Conservation (phyloP, 1,140 invertebrate species). For the Fopius arisanus region DNA sequence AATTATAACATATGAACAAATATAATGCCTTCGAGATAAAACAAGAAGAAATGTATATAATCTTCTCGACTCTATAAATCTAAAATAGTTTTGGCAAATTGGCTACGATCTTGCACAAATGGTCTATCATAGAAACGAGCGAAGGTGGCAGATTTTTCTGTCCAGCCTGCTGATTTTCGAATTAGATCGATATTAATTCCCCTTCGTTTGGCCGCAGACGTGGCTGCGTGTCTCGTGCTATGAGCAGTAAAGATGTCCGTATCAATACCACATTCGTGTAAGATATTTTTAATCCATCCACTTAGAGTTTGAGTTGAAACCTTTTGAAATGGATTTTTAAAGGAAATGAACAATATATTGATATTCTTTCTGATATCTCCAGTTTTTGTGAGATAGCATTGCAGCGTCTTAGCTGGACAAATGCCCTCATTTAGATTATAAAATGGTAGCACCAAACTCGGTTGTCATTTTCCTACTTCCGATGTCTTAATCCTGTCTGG, state of each 20-base stretch:
- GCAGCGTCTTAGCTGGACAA: not conserved
- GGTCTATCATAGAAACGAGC: conserved; percentile 32
- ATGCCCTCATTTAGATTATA: not conserved
- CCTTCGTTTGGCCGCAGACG: not conserved
- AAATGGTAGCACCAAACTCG: not conserved
- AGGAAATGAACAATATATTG: not conserved
- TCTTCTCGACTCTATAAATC: not conserved
- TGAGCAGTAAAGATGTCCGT: conserved; percentile 13
- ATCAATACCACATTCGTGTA: conserved; percentile 21
- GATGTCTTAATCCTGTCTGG: conserved; percentile 2
- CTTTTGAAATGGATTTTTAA: conserved; percentile 8
- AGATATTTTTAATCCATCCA: conserved; percentile 22
- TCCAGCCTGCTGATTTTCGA: conserved; percentile 38
- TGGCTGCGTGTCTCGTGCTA: conserved; percentile 27
- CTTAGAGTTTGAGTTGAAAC: conserved; percentile 20
- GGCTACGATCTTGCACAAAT: not conserved
- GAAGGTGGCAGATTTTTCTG: conserved; percentile 35
- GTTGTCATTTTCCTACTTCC: not conserved
- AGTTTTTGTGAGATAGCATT: not conserved
- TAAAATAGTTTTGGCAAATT: not conserved
- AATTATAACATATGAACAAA: not conserved
- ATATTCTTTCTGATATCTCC: not conserved
- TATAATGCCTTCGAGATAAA: not conserved
- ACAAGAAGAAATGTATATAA: not conserved
- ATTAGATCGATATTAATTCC: conserved; percentile 30